A percentile compares a stretch with the other conserved stretches of the same genome.
Conservation (phyloP, 35 echinoderm and acorn worm species). For the Acanthaster planci region DNA sequence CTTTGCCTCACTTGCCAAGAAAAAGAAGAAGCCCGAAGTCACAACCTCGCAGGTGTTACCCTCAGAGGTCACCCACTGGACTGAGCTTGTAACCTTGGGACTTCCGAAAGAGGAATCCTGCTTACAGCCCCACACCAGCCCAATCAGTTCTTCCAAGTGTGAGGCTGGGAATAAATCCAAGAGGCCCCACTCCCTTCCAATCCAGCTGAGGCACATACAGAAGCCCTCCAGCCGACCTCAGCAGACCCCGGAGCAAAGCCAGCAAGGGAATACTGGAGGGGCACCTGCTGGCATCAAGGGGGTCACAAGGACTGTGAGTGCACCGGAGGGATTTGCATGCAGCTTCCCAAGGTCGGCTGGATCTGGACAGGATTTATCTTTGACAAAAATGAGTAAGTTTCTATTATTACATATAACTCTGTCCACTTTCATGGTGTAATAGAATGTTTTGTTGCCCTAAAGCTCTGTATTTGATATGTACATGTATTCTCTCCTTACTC, state of each 20-base stretch:
- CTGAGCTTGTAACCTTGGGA: constrained; percentile 45
- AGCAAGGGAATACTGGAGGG: neutral
- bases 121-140: neutral
- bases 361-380: constrained; percentile 27
- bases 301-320: constrained; percentile 71
- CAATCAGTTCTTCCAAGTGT: neutral
- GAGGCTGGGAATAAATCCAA: constrained; percentile 34
- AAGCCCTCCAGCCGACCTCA: constrained; percentile 68
- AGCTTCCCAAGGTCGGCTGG: constrained; percentile 17
- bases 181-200: constrained; percentile 84
- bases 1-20: constrained; percentile 65
- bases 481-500: too few relatives aligned
- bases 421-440: too few relatives aligned
- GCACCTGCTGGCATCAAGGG: constrained; percentile 3
- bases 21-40: constrained; percentile 54
- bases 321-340: constrained; percentile 61
- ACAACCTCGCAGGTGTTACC: neutral
- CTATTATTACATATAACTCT: too few relatives aligned
- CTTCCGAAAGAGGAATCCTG: constrained; percentile 26
- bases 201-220: constrained; percentile 79
- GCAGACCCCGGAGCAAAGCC: constrained; percentile 33
- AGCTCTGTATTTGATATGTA: too few relatives aligned
- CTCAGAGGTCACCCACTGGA: constrained; percentile 64
- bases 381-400: constrained; percentile 24
- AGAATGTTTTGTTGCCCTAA: too few relatives aligned